Evolutionary conservation across 2,797 vertebrate genomes (phyloP).

Genomic region (Falco rusticolus): DNA sequence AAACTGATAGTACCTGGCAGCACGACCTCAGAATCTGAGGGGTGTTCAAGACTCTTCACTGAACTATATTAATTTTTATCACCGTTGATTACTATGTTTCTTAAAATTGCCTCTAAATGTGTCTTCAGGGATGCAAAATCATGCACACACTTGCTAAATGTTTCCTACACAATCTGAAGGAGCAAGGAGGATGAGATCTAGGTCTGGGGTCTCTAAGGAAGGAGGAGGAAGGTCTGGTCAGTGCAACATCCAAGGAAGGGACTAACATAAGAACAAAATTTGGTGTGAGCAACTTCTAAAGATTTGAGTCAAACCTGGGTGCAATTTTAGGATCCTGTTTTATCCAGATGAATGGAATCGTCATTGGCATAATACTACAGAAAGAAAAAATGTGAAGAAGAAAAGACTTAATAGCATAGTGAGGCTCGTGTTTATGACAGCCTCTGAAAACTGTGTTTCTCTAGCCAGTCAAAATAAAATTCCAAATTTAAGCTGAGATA

Average conservation of each 20-base stretch:
- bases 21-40: not conserved
- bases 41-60: not conserved
- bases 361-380: not conserved
- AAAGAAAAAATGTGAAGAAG: not conserved
- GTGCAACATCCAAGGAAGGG: not conserved
- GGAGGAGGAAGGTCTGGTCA: not conserved
- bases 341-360: not conserved
- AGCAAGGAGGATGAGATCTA: not conserved
- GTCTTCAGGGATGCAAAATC: not conserved
- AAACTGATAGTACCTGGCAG: not conserved
- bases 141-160: not conserved
- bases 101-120: not conserved
- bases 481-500: not conserved
- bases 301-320: not conserved
- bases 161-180: not conserved
- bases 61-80: not conserved
- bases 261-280: not conserved
- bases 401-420: not conserved
- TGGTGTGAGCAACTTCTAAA: not conserved
- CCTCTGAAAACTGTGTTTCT: not conserved
- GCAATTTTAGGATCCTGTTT: not conserved
- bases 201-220: not conserved
- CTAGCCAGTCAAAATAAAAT: not conserved
- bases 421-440: not conserved
- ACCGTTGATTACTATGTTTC: not conserved